Base-by-base conservation (phyloP, 2,888 invertebrate genomes). In the Protophormia terraenovae region DNA sequence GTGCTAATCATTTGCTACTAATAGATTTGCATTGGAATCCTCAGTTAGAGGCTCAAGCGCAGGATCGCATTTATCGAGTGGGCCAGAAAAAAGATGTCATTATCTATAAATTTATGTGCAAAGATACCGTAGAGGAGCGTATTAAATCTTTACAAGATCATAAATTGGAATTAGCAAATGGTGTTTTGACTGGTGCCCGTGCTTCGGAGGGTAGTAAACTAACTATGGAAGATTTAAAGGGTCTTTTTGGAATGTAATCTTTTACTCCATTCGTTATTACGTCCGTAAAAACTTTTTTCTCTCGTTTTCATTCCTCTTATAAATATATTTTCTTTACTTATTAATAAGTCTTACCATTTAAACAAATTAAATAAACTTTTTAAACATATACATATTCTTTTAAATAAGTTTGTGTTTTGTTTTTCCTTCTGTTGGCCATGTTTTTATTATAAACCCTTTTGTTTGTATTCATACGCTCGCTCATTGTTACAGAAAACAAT, bases 21-120 rank as follows among this genome's bases (percentile, higher is more conserved):
- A 92, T 98, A 24, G 99, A 99, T 93, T 94, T 98, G 72, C 98
- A 99, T 93, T 99, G 98, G 98, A 99, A 99, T 94, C 99, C 99
- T 0, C 98, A 98, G 90, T 93, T 99, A 60, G 99, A 99, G 93
- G 94, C 96, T 55, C 99, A 99, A 92, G 99, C 98, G 0, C 97
- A 97, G 93, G 99, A 99, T 93, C 94, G 99, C 84, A 96, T 99
- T 85, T 98, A 98, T 93, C 94, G 98, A 83, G 95, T 98, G 86
- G 98, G 98, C 0, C 99, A 99, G 92, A 94, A 92, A 64, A 97
- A 96, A 89, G 92, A 95, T 88, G 98, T 98, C 0, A 94, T 94
- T 88, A 95, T 98, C 67, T 97, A 98, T 92, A 97, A 97, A 90
- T 96, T 98, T 90, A 94, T 98, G 90, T 96, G 96, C 88, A 93